phyloP scores from a whole-genome alignment of 1,140 invertebrate species.

The Archegozetes longisetosus region DNA sequence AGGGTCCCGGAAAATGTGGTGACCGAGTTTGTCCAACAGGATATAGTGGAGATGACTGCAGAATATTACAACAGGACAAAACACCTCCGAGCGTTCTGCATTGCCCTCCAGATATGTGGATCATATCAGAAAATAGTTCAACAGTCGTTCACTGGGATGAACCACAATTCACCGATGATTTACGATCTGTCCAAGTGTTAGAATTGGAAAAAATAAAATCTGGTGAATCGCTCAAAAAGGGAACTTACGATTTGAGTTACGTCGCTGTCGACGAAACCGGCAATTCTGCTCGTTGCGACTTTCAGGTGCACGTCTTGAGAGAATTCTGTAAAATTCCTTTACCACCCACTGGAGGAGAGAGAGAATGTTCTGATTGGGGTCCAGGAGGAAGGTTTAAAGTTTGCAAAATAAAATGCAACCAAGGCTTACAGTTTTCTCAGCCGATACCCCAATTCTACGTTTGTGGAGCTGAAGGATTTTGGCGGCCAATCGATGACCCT shows the following conservation, averaged over 20 bases:
- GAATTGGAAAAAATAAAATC: slow-evolving; percentile 67
- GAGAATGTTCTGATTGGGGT: slow-evolving; percentile 87
- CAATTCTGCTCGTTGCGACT: slow-evolving; percentile 77
- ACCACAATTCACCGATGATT: slow-evolving; percentile 74
- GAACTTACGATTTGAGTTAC: slow-evolving; percentile 80
- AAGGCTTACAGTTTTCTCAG: slow-evolving; percentile 72
- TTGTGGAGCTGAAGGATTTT: slow-evolving; percentile 88
- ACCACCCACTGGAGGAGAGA: slow-evolving; percentile 72
- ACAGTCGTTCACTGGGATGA: slow-evolving; percentile 86
- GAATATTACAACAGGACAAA: slow-evolving; percentile 66
- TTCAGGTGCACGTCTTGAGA: slow-evolving; percentile 77
- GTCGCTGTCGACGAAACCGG: slow-evolving; percentile 77
- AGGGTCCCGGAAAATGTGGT: slow-evolving; percentile 77
- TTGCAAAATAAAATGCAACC: slow-evolving; percentile 66
- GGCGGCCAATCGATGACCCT: slow-evolving; percentile 56
- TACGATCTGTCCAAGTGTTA: slow-evolving; percentile 52
- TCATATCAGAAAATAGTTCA: slow-evolving; percentile 77
- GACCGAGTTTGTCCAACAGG: slow-evolving; percentile 68
- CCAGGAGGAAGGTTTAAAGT: slow-evolving; percentile 50
- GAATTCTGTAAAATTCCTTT: slow-evolving; percentile 73
- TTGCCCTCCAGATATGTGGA: slow-evolving; percentile 65
- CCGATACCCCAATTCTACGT: slow-evolving; percentile 84
- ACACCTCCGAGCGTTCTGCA: slow-evolving; percentile 65
- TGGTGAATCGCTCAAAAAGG: slow-evolving; percentile 80
- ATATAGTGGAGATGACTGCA: slow-evolving; percentile 63